Percentiles rank a stretch among this genome's conserved stretches.
These are phyloP conservation scores for Pteria penguin DNA, from an alignment of 2,888 invertebrate genomes.

Conservation along the genomic window DNA sequence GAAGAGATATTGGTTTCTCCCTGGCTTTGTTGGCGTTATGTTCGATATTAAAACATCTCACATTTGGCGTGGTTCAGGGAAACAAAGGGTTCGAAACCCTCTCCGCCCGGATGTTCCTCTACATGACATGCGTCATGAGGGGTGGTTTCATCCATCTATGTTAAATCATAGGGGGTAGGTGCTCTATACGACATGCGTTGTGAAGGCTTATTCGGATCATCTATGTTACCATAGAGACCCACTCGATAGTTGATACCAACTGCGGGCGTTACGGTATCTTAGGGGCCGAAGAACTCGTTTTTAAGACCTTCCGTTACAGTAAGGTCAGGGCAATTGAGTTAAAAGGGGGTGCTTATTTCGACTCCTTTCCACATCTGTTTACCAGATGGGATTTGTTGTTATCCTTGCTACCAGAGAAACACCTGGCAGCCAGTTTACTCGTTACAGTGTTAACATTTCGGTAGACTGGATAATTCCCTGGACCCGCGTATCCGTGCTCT, in stretches of 20 bases:
- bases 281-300: not conserved
- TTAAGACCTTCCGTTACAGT: not conserved
- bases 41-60: no score
- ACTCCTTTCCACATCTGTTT: not conserved
- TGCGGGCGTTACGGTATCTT: not conserved
- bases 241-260: not conserved
- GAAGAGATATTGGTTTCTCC: no score
- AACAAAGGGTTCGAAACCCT: no score
- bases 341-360: not conserved
- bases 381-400: not conserved
- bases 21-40: no score
- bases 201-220: not conserved
- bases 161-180: no score
- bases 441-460: not conserved
- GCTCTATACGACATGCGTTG: not conserved
- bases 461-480: not conserved
- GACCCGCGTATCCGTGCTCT: not conserved
- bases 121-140: no score
- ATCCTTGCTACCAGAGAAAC: not conserved
- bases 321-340: not conserved
- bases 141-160: no score
- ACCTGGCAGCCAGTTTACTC: not conserved
- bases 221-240: not conserved
- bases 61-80: no score
- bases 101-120: no score